Evolutionary conservation across 2,888 invertebrate genomes (phyloP).

Genomic region (Drosophila rellima): DNA sequence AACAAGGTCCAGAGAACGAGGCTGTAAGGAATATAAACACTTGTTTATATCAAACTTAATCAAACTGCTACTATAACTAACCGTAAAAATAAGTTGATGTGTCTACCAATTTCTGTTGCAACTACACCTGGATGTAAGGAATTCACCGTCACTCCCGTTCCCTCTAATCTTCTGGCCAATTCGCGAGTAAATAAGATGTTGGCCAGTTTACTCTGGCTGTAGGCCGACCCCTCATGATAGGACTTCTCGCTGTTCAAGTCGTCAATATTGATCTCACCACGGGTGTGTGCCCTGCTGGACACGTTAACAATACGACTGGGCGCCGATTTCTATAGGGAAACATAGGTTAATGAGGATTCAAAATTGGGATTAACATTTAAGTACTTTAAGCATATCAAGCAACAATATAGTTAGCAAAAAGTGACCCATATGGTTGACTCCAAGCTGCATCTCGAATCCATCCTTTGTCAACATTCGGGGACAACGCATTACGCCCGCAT

Average conservation of each 20-base stretch:
- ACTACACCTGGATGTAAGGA: constrained; percentile 95
- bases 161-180: constrained; percentile 89
- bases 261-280: constrained; percentile 86
- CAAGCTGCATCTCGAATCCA: constrained; percentile 90
- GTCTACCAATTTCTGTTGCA: constrained; percentile 88
- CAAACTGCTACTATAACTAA: neutral
- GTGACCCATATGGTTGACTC: constrained; percentile 89
- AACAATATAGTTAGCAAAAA: constrained; percentile 88
- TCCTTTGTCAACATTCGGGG: constrained; percentile 88
- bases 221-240: constrained; percentile 87
- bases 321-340: constrained; percentile 84
- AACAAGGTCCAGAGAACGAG: constrained; percentile 67
- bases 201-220: constrained; percentile 92
- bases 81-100: constrained; percentile 10
- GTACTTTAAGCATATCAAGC: constrained; percentile 87
- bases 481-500: constrained; percentile 91
- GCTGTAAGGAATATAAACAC: constrained; percentile 21
- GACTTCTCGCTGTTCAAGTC: constrained; percentile 91
- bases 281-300: constrained; percentile 87
- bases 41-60: neutral
- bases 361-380: neutral
- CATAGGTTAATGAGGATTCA: neutral
- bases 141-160: constrained; percentile 91
- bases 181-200: constrained; percentile 91
- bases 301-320: constrained; percentile 88